Evolutionary conservation across 2,113 vertebrate genomes (phyloP).

Genomic region (Acrocephalus arundinaceus): DNA sequence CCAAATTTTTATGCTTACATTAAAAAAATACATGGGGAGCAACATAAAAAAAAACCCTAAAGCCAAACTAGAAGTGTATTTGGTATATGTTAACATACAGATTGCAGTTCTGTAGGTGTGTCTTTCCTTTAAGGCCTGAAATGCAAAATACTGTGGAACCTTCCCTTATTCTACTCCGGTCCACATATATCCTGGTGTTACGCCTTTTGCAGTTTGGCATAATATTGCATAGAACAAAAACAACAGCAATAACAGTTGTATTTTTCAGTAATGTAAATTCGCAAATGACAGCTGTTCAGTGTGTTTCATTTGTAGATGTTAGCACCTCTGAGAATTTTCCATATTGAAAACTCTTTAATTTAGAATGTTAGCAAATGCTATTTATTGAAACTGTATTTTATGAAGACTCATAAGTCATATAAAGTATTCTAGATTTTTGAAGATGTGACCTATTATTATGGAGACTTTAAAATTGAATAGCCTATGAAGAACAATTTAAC

Average conservation of each 20-base stretch:
- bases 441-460: neutral
- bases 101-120: neutral
- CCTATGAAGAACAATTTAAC: neutral
- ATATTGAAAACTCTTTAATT: neutral
- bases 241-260: fast-evolving
- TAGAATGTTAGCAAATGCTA: neutral
- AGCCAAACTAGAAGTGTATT: neutral
- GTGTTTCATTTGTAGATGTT: neutral
- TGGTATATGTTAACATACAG: neutral
- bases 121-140: neutral
- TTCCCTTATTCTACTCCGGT: neutral
- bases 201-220: neutral
- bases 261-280: neutral
- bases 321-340: neutral
- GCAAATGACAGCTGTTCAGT: neutral
- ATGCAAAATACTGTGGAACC: neutral
- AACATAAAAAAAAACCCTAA: neutral
- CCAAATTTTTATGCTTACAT: neutral
- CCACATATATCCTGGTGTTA: neutral
- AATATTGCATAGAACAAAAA: neutral
- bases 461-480: neutral
- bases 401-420: neutral
- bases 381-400: neutral
- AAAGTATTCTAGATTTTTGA: neutral
- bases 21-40: neutral